Percentiles rank a stretch among this genome's conserved stretches.
phyloP scores from a whole-genome alignment of 1,140 invertebrate species.

The Cepaea nemoralis region DNA sequence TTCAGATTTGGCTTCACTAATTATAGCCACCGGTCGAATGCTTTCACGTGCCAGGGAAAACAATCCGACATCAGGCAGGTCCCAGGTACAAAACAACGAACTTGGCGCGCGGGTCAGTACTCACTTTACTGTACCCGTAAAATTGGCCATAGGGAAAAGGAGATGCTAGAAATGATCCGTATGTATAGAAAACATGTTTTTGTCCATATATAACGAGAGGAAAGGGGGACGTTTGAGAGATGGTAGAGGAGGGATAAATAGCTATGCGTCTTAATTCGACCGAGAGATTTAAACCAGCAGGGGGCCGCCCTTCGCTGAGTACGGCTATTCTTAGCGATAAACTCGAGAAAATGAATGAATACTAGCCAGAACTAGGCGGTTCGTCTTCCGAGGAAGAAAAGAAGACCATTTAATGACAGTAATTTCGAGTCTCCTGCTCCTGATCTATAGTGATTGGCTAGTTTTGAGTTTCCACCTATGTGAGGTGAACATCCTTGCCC shows the following conservation, averaged over 20 bases:
- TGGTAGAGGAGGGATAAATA: background rate
- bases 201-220: no score
- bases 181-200: background rate
- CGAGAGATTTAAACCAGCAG: background rate
- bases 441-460: background rate
- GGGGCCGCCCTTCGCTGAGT: background rate
- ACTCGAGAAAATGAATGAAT: background rate
- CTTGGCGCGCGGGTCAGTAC: background rate
- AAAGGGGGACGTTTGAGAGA: no score
- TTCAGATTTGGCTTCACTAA: background rate
- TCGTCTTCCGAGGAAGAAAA: background rate
- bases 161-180: background rate
- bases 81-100: background rate
- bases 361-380: background rate
- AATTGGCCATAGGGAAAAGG: background rate
- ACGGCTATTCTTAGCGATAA: background rate
- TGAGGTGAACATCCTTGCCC: constrained; percentile 1
- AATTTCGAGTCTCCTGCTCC: background rate
- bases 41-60: background rate
- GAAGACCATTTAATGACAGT: background rate
- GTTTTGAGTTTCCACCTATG: background rate
- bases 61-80: background rate
- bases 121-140: background rate
- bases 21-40: background rate
- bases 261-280: background rate